Conservation (phyloP, 2,113 vertebrate genomes). For the Podilymbus podiceps region DNA sequence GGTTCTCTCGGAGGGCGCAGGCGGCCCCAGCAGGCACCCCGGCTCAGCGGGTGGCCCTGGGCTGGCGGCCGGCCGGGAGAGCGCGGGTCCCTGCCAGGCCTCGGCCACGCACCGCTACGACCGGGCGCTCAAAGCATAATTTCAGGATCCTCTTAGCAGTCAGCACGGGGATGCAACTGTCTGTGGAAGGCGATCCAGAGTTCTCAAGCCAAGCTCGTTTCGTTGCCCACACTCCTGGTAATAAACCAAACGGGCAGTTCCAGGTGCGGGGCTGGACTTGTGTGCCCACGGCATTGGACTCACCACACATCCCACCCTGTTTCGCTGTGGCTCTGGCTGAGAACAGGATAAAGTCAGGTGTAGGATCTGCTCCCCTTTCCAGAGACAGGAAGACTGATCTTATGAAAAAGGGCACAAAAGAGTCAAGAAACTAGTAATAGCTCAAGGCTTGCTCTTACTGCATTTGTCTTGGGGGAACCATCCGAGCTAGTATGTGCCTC, state of each 20-base stretch:
- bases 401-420: neutral
- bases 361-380: neutral
- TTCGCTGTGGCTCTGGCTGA: neutral
- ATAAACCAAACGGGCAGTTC: neutral
- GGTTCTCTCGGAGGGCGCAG: neutral
- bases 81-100: neutral
- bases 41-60: too few relatives aligned
- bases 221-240: neutral
- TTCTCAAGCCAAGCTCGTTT: neutral
- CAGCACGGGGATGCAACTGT: neutral
- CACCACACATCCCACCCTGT: accelerated
- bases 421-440: neutral
- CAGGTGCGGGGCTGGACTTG: neutral
- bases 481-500: neutral
- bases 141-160: neutral
- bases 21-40: too few relatives aligned
- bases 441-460: neutral
- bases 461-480: neutral
- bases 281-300: neutral
- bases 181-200: neutral
- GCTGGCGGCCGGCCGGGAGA: neutral
- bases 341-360: neutral
- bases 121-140: neutral
- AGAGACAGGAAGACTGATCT: neutral
- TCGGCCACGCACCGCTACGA: neutral